Evolutionary conservation across 2,797 vertebrate genomes (phyloP).

Genomic region (Neomorphus geoffroyi): DNA sequence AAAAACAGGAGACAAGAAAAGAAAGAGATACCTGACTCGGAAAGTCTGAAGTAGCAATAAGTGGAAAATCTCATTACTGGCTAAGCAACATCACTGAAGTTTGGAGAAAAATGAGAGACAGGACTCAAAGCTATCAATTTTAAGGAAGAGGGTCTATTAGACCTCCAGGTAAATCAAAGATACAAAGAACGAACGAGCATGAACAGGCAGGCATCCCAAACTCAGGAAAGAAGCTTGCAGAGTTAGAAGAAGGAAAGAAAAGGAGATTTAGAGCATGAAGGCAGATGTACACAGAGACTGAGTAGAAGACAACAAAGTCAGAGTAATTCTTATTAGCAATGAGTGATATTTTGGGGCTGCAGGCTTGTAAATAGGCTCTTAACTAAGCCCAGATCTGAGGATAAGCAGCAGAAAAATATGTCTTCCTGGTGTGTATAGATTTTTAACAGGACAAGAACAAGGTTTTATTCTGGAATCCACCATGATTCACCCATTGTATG

Average conservation of each 20-base stretch:
- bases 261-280: not conserved
- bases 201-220: not conserved
- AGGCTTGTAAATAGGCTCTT: not conserved
- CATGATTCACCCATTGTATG: fast-evolving
- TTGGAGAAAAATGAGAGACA: not conserved
- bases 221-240: not conserved
- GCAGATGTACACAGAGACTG: not conserved
- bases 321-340: not conserved
- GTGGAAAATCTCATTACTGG: not conserved
- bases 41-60: not conserved
- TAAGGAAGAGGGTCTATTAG: not conserved
- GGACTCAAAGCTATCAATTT: not conserved
- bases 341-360: not conserved
- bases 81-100: not conserved
- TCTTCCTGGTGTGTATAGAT: not conserved
- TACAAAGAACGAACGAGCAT: not conserved
- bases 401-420: not conserved
- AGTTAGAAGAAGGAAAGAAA: not conserved
- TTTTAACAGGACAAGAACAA: not conserved
- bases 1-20: not conserved
- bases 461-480: not conserved
- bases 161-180: not conserved
- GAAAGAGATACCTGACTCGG: not conserved
- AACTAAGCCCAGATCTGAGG: not conserved
- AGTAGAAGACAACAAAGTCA: not conserved